Percentiles rank a stretch among this genome's conserved stretches.
These are phyloP conservation scores for Scaptomyza parva DNA, from an alignment of 2,888 invertebrate genomes.

Conservation along the genomic window DNA sequence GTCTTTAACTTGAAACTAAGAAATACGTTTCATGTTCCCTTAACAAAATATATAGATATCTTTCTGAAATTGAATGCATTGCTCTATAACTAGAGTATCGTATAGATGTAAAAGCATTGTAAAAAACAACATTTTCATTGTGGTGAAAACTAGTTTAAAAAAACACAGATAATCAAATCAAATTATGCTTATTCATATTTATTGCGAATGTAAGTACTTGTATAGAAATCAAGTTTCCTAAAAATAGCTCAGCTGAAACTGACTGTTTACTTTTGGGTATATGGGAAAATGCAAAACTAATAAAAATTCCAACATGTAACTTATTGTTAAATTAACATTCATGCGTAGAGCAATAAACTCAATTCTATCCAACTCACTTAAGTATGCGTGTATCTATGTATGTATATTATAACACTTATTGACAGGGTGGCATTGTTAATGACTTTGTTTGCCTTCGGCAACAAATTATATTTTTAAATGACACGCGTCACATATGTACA, in stretches of 20 bases:
- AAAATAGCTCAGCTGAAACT: conserved; percentile 39
- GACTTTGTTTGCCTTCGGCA: conserved; percentile 56
- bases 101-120: too few relatives aligned
- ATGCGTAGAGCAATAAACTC: conserved; percentile 18
- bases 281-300: background rate
- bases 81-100: too few relatives aligned
- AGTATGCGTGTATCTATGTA: background rate
- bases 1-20: too few relatives aligned
- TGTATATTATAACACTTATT: conserved; percentile 24
- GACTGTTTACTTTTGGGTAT: conserved; percentile 35
- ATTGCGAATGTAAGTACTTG: conserved; percentile 8
- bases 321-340: conserved; percentile 28
- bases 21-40: too few relatives aligned
- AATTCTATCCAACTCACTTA: conserved; percentile 19
- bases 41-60: too few relatives aligned
- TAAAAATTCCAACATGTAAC: background rate
- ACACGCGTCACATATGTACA: too few relatives aligned
- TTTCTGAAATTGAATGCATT: too few relatives aligned
- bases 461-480: conserved; percentile 52
- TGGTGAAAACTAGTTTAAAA: conserved; percentile 38
- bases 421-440: conserved; percentile 27
- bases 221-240: conserved; percentile 28
- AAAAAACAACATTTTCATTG: background rate
- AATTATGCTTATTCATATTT: conserved; percentile 21
- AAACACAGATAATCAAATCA: conserved; percentile 22